Conservation (phyloP, 2,797 vertebrate genomes). For the Squalus acanthias region DNA sequence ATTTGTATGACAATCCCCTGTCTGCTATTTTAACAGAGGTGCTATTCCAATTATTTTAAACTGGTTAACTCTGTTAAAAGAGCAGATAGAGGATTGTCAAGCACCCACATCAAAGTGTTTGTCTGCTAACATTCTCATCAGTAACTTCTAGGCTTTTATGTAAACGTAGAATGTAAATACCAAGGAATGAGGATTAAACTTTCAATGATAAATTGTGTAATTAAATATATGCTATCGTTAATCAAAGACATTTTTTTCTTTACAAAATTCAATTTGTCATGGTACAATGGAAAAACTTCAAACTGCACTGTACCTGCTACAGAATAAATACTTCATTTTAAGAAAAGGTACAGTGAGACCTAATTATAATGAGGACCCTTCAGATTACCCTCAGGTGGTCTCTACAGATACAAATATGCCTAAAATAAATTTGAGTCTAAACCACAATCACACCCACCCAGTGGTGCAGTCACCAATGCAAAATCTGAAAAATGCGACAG, state of each 20-base stretch:
- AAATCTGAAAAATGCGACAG: neutral
- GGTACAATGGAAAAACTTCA: neutral
- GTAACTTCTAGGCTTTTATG: neutral
- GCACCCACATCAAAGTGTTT: neutral
- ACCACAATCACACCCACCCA: neutral
- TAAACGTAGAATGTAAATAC: neutral
- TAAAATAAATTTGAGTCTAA: conserved; percentile 14
- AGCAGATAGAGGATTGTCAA: neutral
- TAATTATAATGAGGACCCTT: neutral
- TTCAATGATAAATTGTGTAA: neutral
- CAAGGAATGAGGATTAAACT: neutral
- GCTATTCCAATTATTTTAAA: neutral
- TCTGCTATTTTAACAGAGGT: neutral
- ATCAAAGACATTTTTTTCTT: neutral
- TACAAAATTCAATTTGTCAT: neutral
- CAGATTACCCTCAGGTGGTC: neutral
- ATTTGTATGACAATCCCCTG: neutral
- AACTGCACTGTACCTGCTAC: neutral
- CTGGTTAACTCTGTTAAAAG: neutral
- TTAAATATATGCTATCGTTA: neutral
- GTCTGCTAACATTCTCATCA: neutral
- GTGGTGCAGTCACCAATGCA: neutral
- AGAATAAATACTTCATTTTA: neutral
- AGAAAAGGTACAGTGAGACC: neutral
- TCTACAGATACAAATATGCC: neutral